These are phyloP conservation scores for Campoplex capitator DNA, from an alignment of 2,888 invertebrate species.

Conservation along the genomic window DNA sequence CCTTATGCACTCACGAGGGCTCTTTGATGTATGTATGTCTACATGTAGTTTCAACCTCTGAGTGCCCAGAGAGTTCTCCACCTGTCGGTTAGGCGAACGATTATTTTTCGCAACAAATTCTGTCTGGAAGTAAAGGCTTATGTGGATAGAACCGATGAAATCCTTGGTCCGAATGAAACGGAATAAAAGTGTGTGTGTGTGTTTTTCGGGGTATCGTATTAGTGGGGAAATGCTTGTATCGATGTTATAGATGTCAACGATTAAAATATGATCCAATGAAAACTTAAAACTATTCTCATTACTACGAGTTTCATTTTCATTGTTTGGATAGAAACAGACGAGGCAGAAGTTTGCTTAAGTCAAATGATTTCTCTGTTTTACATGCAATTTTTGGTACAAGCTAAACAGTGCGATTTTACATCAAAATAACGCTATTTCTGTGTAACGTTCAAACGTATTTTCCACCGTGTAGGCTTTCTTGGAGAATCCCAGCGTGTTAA, in stretches of 20 bases:
- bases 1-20: constrained; percentile 40
- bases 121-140: not conserved
- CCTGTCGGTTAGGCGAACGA: constrained; percentile 32
- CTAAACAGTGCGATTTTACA: constrained; percentile 29
- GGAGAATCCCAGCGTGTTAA: constrained; percentile 32
- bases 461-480: constrained; percentile 24
- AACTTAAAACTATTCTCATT: not conserved
- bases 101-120: constrained; percentile 32
- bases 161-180: not conserved
- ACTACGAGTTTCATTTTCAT: not conserved
- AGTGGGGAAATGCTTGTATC: not conserved
- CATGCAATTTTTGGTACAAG: constrained; percentile 28
- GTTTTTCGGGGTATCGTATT: too few relatives aligned
- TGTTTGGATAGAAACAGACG: not conserved
- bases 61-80: constrained; percentile 2
- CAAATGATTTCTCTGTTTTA: constrained; percentile 27
- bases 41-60: constrained; percentile 12
- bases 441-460: constrained; percentile 36
- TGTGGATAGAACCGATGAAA: not conserved
- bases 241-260: not conserved
- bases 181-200: not conserved
- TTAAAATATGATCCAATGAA: not conserved
- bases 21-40: constrained; percentile 22
- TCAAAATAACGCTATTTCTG: not conserved
- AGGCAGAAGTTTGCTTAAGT: constrained; percentile 13